These are phyloP conservation scores for Orchesella flavescens DNA, from an alignment of 2,888 invertebrate genomes.

Conservation along the genomic window DNA sequence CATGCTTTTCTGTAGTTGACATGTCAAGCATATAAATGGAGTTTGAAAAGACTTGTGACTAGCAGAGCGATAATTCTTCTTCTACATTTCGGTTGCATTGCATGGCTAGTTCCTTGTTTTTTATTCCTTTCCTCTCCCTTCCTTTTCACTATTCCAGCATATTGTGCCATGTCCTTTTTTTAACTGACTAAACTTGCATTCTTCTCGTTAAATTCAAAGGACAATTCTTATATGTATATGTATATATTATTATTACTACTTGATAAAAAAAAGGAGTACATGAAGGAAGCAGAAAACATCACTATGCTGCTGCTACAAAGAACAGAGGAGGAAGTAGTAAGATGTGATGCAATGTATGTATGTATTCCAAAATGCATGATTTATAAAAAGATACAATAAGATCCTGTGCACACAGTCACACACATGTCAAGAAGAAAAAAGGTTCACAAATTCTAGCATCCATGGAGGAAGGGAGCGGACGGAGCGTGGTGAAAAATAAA, in stretches of 20 bases:
- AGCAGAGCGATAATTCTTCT: slow-evolving; percentile 61
- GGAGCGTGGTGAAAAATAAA: not conserved
- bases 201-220: not conserved
- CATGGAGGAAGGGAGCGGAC: not conserved
- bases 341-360: too few relatives aligned
- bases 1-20: slow-evolving; percentile 43
- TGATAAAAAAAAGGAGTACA: too few relatives aligned
- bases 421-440: too few relatives aligned
- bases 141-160: not conserved
- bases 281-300: too few relatives aligned
- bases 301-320: too few relatives aligned
- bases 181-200: not conserved
- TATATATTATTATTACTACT: too few relatives aligned
- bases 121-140: not conserved
- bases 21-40: slow-evolving; percentile 63
- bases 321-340: too few relatives aligned
- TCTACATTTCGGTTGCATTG: not conserved
- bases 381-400: too few relatives aligned
- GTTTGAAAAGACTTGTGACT: slow-evolving; percentile 65
- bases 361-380: too few relatives aligned
- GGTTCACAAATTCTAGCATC: not conserved
- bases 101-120: slow-evolving; percentile 3
- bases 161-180: not conserved
- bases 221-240: not conserved
- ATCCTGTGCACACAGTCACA: too few relatives aligned